Percentiles rank a stretch among this genome's conserved stretches.
phyloP scores from a whole-genome alignment of 2,797 vertebrate species.

The Phrynocephalus forsythii region DNA sequence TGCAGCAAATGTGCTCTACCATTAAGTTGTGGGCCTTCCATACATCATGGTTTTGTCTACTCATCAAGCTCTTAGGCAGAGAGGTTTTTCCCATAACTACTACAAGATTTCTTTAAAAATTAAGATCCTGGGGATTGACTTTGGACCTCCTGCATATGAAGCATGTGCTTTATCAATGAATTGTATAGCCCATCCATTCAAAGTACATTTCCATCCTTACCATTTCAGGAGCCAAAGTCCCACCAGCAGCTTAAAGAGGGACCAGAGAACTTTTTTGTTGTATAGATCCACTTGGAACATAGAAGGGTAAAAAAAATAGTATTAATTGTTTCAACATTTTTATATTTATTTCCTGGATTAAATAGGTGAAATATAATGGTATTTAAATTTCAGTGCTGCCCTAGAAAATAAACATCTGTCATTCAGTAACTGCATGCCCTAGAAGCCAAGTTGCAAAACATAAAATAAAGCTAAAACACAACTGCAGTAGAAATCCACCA shows the following conservation, averaged over 20 bases:
- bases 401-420: neutral
- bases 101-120: neutral
- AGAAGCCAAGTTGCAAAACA: neutral
- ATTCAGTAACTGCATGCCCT: neutral
- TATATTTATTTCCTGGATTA: constrained; percentile 5
- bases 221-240: neutral
- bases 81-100: neutral
- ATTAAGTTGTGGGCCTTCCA: neutral
- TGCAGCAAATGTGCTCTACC: neutral
- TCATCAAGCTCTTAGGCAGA: neutral
- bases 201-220: neutral
- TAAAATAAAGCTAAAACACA: neutral
- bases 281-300: neutral
- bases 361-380: neutral
- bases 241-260: neutral
- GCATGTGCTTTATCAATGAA: neutral
- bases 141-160: neutral
- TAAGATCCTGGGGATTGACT: neutral
- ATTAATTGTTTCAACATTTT: neutral
- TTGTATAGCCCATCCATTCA: neutral
- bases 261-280: neutral
- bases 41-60: neutral
- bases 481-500: neutral
- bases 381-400: constrained; percentile 3
- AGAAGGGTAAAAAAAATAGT: neutral